These are phyloP conservation scores for Tyrannus savana DNA, from an alignment of 2,113 vertebrate genomes.

Conservation along the genomic window DNA sequence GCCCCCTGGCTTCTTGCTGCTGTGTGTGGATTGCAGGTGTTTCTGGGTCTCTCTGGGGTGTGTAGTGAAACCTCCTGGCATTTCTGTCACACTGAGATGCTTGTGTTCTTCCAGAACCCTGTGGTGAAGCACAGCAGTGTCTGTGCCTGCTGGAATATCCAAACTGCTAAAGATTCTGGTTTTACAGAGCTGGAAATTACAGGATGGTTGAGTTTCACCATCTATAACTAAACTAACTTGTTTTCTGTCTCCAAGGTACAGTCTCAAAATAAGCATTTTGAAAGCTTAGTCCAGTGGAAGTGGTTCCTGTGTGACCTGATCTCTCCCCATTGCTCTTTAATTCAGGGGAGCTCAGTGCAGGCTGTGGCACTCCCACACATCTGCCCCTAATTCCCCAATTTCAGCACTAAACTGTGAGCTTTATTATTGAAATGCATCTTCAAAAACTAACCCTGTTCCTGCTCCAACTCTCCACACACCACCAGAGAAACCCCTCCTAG, in stretches of 20 bases:
- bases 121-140: neutral
- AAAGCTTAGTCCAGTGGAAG: neutral
- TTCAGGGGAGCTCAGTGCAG: neutral
- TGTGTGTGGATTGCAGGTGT: neutral
- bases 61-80: neutral
- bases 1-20: neutral
- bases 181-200: neutral
- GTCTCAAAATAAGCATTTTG: neutral
- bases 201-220: neutral
- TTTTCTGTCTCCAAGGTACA: neutral
- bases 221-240: neutral
- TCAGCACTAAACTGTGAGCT: neutral
- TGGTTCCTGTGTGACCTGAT: neutral
- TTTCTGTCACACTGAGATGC: neutral
- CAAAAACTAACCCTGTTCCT: fast-evolving
- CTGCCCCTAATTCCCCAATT: neutral
- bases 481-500: neutral
- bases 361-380: neutral
- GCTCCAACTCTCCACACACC: neutral
- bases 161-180: neutral
- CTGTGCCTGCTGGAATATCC: neutral
- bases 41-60: neutral
- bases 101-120: neutral
- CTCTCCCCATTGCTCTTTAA: neutral
- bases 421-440: neutral